Conservation (phyloP, 1,140 invertebrate species). For the Campoletis sonorensis region DNA sequence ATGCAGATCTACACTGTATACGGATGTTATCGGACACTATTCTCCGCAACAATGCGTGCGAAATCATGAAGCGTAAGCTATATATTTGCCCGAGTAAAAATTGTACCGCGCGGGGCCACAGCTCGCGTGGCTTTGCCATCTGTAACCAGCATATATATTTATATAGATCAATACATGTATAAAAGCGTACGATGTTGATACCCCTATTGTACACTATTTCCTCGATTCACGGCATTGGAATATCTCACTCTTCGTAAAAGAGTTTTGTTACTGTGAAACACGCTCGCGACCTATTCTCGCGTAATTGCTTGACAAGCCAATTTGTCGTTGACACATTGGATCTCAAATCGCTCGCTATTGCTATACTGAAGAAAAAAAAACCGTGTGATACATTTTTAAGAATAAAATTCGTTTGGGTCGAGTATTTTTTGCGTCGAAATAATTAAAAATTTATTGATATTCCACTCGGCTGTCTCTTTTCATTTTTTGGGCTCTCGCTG, state of each 20-base stretch:
- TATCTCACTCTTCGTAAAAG: not conserved
- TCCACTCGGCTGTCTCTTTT: too few relatives aligned
- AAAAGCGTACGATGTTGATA: not conserved
- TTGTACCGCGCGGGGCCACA: constrained; percentile 12
- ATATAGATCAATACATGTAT: not conserved
- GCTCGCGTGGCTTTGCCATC: constrained; percentile 28
- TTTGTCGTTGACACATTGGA: constrained; percentile 65
- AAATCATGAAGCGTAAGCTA: constrained; percentile 10
- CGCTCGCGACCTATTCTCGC: constrained; percentile 44
- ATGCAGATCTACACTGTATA: constrained; percentile 12
- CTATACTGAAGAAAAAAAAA: too few relatives aligned
- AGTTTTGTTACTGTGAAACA: constrained; percentile 39
- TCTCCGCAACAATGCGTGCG: constrained; percentile 31
- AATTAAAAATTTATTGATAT: too few relatives aligned
- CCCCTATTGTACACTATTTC: not conserved
- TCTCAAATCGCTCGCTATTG: constrained; percentile 54
- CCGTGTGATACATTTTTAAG: too few relatives aligned
- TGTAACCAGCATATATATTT: constrained; percentile 46
- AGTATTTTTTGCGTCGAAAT: too few relatives aligned
- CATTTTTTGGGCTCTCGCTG: too few relatives aligned
- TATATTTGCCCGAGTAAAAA: constrained; percentile 28
- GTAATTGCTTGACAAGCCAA: constrained; percentile 61
- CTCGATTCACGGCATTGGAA: constrained; percentile 9
- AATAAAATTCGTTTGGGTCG: too few relatives aligned
- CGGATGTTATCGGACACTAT: constrained; percentile 34